Percentiles rank a stretch among this genome's conserved stretches.
Conservation (phyloP, 2,888 invertebrate genomes). For the Lasioglossum villosulum region DNA sequence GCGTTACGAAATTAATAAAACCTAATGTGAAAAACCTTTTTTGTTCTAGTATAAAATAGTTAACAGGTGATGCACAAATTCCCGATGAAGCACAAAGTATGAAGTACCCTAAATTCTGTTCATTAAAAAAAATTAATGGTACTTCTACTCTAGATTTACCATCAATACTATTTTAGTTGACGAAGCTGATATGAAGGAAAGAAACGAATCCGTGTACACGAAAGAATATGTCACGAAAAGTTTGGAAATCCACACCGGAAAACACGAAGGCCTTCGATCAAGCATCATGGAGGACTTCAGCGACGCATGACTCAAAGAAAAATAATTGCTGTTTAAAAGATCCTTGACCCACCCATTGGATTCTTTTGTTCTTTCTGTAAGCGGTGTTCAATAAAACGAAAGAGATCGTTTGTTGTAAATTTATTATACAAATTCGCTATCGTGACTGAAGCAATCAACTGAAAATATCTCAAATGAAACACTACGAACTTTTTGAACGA, state of each 20-base stretch:
- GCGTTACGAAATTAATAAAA: background rate
- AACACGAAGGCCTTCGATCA: slow-evolving; percentile 61
- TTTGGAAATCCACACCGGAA: slow-evolving; percentile 50
- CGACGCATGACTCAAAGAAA: slow-evolving; percentile 61
- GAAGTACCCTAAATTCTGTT: background rate
- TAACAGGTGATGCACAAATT: background rate
- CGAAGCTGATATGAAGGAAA: background rate
- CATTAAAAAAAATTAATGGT: background rate
- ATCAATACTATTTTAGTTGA: background rate
- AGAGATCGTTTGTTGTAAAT: background rate
- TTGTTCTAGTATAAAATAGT: background rate
- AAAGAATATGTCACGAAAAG: slow-evolving; percentile 34
- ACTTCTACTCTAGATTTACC: background rate
- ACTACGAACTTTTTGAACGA: too few species aligned
- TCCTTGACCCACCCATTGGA: slow-evolving; percentile 59
- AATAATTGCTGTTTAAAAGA: slow-evolving; percentile 48
- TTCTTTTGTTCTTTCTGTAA: slow-evolving; percentile 12
- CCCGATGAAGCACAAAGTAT: background rate
- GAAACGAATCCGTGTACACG: background rate
- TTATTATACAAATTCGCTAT: background rate
- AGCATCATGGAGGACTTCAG: slow-evolving; percentile 50
- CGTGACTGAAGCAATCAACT: too few species aligned
- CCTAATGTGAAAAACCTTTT: background rate
- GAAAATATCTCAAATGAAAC: too few species aligned
- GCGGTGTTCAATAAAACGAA: background rate